Evolutionary conservation across 2,113 vertebrate genomes (phyloP).

Genomic region (Lampris incognitus): DNA sequence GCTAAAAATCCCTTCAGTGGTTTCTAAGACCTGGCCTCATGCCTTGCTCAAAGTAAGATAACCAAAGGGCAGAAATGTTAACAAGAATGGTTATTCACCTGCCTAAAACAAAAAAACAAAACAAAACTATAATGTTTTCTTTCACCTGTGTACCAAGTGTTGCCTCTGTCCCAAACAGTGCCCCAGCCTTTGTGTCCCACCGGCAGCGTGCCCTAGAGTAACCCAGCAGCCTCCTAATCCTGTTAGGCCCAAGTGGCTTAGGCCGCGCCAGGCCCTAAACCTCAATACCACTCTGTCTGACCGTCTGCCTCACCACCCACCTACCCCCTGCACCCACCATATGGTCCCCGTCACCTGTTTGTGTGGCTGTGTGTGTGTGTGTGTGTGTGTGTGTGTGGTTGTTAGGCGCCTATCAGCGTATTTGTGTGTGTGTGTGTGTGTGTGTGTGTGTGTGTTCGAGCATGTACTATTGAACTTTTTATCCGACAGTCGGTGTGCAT

Average conservation of each 20-base stretch:
- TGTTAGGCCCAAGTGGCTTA: constrained; percentile 76
- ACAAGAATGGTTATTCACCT: constrained; percentile 6
- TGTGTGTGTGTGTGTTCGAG: constrained; percentile 13
- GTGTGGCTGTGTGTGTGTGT: constrained; percentile 1
- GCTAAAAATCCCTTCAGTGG: constrained; percentile 6
- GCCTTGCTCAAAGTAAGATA: constrained; percentile 11
- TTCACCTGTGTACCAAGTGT: constrained; percentile 10
- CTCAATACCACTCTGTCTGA: constrained; percentile 67
- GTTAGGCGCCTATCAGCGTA: neutral
- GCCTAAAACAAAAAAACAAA: neutral
- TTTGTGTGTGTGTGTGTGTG: constrained; percentile 3
- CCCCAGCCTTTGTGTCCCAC: constrained; percentile 43
- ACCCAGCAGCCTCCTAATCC: constrained; percentile 73
- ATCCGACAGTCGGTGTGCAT: neutral
- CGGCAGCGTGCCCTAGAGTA: constrained; percentile 63
- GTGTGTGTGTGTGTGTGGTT: neutral
- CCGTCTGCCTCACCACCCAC: constrained; percentile 45
- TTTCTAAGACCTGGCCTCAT: neutral
- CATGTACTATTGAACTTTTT: constrained; percentile 18
- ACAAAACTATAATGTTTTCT: constrained; percentile 3
- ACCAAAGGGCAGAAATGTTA: neutral
- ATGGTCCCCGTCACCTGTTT: constrained; percentile 49
- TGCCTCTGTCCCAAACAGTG: constrained; percentile 27
- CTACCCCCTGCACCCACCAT: constrained; percentile 56
- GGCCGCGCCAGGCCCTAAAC: constrained; percentile 59